phyloP scores from a whole-genome alignment of 2,888 invertebrate genomes.

The Synanthedon andrenaeformis region DNA sequence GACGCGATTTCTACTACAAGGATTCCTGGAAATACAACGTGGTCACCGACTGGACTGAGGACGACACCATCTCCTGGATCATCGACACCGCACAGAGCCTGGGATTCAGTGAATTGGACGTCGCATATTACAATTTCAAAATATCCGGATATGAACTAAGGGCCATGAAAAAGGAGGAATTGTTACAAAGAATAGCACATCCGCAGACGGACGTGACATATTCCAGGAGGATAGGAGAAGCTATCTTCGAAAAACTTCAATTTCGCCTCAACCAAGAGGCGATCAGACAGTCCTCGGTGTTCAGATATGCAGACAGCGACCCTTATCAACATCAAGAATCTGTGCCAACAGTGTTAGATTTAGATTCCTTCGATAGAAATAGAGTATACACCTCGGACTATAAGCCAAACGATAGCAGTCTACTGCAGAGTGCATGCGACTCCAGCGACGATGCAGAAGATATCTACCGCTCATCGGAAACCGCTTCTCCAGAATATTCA shows the following conservation, averaged over 20 bases:
- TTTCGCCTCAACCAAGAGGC: conserved; percentile 41
- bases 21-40: conserved; percentile 68
- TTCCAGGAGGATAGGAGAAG: conserved; percentile 41
- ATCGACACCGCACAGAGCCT: conserved; percentile 42
- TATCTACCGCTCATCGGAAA: conserved; percentile 41
- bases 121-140: conserved; percentile 55
- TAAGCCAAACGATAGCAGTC: conserved; percentile 39
- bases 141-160: conserved; percentile 44
- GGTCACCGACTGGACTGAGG: conserved; percentile 65
- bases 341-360: conserved; percentile 41
- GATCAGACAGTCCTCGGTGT: conserved; percentile 34
- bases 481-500: conserved; percentile 49
- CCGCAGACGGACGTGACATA: conserved; percentile 34
- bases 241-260: conserved; percentile 47
- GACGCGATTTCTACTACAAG: conserved; percentile 34
- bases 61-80: conserved; percentile 70
- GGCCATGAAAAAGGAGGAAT: conserved; percentile 44
- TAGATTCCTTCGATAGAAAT: conserved; percentile 46
- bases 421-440: conserved; percentile 33
- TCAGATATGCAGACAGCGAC: conserved; percentile 45
- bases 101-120: conserved; percentile 48
- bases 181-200: conserved; percentile 42
- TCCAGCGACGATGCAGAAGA: conserved; percentile 60
- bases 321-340: conserved; percentile 38
- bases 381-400: conserved; percentile 41